Conservation (phyloP, 2,888 invertebrate genomes). For the Drosophila anomalipes region DNA sequence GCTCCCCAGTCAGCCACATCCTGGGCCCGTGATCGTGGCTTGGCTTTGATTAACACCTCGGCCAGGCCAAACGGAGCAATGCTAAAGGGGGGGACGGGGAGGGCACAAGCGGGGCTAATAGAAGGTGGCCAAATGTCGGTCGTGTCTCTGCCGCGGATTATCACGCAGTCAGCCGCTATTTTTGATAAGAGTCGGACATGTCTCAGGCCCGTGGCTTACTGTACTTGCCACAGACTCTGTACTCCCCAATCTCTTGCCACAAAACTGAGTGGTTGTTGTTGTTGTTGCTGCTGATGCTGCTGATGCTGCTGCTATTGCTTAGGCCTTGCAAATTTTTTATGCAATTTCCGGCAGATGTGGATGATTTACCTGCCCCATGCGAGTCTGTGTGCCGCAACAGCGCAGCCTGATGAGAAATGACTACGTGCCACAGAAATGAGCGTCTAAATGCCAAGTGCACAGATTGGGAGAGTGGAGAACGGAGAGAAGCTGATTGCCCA, state of each 20-base stretch:
- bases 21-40: constrained; percentile 51
- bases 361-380: constrained; percentile 70
- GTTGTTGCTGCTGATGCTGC: constrained; percentile 16
- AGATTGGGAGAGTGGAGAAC: neutral
- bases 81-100: neutral
- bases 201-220: constrained; percentile 59
- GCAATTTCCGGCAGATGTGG: constrained; percentile 82
- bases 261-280: constrained; percentile 10
- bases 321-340: constrained; percentile 73
- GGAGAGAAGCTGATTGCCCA: constrained; percentile 28
- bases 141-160: constrained; percentile 75
- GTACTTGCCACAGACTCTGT: constrained; percentile 36
- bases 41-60: constrained; percentile 69
- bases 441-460: constrained; percentile 33
- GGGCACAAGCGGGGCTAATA: constrained; percentile 46
- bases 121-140: constrained; percentile 73
- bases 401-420: constrained; percentile 70
- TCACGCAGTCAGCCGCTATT: constrained; percentile 63
- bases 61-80: neutral
- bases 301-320: constrained; percentile 22
- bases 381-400: constrained; percentile 30
- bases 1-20: constrained; percentile 53
- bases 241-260: constrained; percentile 1
- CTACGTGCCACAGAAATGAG: constrained; percentile 62
- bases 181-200: constrained; percentile 73